A percentile compares a stretch with the other conserved stretches of the same genome.
phyloP scores from a whole-genome alignment of 1,140 invertebrate genomes.

The Kradibia gibbosae region DNA sequence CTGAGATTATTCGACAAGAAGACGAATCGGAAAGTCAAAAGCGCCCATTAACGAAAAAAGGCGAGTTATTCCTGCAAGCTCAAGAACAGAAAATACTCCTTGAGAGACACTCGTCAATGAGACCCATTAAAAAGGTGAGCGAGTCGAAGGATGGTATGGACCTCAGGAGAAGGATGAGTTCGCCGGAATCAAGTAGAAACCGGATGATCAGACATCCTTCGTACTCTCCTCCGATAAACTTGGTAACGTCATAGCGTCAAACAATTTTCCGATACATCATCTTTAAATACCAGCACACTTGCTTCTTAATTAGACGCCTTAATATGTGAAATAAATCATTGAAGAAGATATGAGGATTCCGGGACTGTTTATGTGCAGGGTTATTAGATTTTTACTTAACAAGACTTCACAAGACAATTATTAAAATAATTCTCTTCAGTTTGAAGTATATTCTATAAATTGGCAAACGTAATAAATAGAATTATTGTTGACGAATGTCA shows the following conservation, averaged over 20 bases:
- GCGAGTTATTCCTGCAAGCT: neutral
- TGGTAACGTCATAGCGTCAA: neutral
- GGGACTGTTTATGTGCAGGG: too few relatives aligned
- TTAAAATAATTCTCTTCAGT: too few relatives aligned
- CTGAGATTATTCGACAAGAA: neutral
- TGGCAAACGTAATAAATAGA: too few relatives aligned
- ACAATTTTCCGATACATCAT: neutral
- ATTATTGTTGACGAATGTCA: too few relatives aligned
- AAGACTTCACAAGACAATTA: too few relatives aligned
- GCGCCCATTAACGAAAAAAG: neutral
- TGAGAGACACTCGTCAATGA: neutral
- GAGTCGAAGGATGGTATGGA: neutral
- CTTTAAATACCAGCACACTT: too few relatives aligned
- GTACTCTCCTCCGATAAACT: neutral
- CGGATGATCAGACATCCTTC: neutral
- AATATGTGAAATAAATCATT: too few relatives aligned
- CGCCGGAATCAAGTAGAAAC: conserved; percentile 22
- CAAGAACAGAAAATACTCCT: neutral
- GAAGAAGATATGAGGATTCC: too few relatives aligned
- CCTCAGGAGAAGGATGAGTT: conserved; percentile 35
- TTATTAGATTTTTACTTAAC: too few relatives aligned
- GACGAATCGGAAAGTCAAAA: neutral
- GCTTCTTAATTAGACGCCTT: too few relatives aligned
- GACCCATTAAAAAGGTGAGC: neutral
- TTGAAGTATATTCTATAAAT: too few relatives aligned